These are phyloP conservation scores for Molossus alvarezi DNA, from an alignment of 2,797 vertebrate genomes.

Conservation along the genomic window DNA sequence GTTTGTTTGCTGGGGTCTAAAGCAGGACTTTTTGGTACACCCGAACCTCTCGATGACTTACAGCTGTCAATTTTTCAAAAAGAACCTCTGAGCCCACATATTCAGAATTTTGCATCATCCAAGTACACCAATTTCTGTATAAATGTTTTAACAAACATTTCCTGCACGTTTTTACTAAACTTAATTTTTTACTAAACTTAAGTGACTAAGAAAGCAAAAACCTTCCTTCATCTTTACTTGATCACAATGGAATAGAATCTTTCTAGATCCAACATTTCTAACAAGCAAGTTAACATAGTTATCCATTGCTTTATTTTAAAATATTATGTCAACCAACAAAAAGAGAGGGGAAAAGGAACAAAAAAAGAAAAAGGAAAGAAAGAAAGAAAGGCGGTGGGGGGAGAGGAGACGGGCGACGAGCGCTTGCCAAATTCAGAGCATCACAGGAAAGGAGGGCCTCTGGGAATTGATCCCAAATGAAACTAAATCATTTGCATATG, in stretches of 20 bases:
- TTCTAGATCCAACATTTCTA: constrained; percentile 50
- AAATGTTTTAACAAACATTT: constrained; percentile 44
- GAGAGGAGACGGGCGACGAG: constrained; percentile 73
- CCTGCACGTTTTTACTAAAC: constrained; percentile 18
- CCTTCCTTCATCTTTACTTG: constrained; percentile 52
- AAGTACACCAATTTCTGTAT: background rate
- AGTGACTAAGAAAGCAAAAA: constrained; percentile 35
- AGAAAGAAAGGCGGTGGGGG: constrained; percentile 31
- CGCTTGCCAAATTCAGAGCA: constrained; percentile 92
- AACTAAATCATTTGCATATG: constrained; percentile 94
- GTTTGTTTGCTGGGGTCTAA: constrained; percentile 48
- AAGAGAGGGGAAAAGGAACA: background rate
- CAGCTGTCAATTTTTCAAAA: constrained; percentile 76
- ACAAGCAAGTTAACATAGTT: constrained; percentile 57
- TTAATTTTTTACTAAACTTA: constrained; percentile 59
- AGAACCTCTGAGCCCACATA: constrained; percentile 52
- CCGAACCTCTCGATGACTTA: constrained; percentile 62
- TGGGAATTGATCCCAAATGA: constrained; percentile 94
- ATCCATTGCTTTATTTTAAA: constrained; percentile 76
- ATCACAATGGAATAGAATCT: constrained; percentile 45
- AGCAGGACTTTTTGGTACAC: constrained; percentile 45
- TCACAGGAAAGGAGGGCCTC: constrained; percentile 91
- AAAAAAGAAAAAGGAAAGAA: constrained; percentile 62
- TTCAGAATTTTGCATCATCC: constrained; percentile 24
- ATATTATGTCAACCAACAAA: constrained; percentile 78